Base-by-base conservation (phyloP, 2,113 vertebrate genomes). In the Marcusenius ussheri region DNA sequence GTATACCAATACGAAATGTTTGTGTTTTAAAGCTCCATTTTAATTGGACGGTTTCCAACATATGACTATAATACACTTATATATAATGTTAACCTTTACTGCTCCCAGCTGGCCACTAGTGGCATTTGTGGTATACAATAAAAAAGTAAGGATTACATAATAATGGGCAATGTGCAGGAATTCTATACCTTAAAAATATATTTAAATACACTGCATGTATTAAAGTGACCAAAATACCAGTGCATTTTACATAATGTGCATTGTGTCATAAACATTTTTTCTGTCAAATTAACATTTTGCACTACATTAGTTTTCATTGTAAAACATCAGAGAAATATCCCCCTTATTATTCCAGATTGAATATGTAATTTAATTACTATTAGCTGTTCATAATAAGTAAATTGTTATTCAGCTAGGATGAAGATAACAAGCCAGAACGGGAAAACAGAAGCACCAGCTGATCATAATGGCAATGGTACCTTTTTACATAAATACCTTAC, bases 381-480 rank as follows among this genome's bases (percentile, higher is more conserved):
- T 87, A 87, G 85, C 85, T 87, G 50, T 87, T 87, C 85, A 56
- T 51, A 87, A 87, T 87, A 51, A 87, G 85, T 87, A 53, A 87
- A 87, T 87, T 87, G 50, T 53, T 53, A 35, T 87, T 87, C 24
- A 87, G 27, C 50, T 87, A 53, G 47, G 50, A 87, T 53, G 49
- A 87, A 13, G 50, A 27, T 53, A 87, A 47, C 47, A 87, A 53
- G 85, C 85, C 15, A 50, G 50, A 53, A 31, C 13, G n/a, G 5
- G 31, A 53, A 51, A 31, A 51, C 50, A 56, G 46, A 87, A 87
- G n/a, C 50, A 42, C 27, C 13, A 53, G 5, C 27, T 47, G 50
- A 87, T 87, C n/a, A 53, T 27, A 35, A 51, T 13, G 85, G 35
- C 50, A 87, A 56, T 39, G 27, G 31, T 19, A 87, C 39, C 39